Evolutionary conservation across 2,797 vertebrate genomes (phyloP).

Genomic region (Champsocephalus esox): DNA sequence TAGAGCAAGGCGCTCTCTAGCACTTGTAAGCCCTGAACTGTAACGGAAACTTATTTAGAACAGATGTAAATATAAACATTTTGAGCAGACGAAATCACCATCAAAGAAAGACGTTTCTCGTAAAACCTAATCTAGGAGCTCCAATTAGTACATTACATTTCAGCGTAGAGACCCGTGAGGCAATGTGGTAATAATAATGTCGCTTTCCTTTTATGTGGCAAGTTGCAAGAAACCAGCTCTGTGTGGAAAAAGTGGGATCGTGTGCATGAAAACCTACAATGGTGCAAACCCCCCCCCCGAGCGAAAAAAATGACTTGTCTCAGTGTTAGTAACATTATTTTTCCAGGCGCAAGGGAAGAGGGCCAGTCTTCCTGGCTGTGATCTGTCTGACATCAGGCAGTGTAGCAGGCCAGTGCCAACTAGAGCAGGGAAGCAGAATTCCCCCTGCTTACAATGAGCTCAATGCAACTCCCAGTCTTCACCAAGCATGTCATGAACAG

Average conservation of each 20-base stretch:
- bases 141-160: constrained; percentile 59
- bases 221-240: constrained; percentile 56
- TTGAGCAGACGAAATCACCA: constrained; percentile 61
- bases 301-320: constrained; percentile 47
- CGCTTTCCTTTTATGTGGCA: constrained; percentile 67
- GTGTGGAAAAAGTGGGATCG: constrained; percentile 59
- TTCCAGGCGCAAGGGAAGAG: constrained; percentile 73
- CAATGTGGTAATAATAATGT: constrained; percentile 66
- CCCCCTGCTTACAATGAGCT: constrained; percentile 71
- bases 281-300: constrained; percentile 13
- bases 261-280: constrained; percentile 59
- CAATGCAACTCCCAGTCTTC: constrained; percentile 71
- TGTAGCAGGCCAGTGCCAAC: constrained; percentile 69
- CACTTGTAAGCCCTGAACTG: neutral
- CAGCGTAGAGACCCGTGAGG: constrained; percentile 46
- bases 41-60: constrained; percentile 41
- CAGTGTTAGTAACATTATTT: constrained; percentile 61
- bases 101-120: constrained; percentile 50
- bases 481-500: constrained; percentile 75
- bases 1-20: constrained; percentile 12
- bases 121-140: constrained; percentile 57
- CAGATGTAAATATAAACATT: constrained; percentile 72
- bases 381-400: constrained; percentile 80
- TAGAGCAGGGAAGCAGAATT: constrained; percentile 79
- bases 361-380: constrained; percentile 76